A percentile compares a stretch with the other conserved stretches of the same genome.
Evolutionary conservation across 2,797 vertebrate species (phyloP).

Genomic region (Micromesistius poutassou): DNA sequence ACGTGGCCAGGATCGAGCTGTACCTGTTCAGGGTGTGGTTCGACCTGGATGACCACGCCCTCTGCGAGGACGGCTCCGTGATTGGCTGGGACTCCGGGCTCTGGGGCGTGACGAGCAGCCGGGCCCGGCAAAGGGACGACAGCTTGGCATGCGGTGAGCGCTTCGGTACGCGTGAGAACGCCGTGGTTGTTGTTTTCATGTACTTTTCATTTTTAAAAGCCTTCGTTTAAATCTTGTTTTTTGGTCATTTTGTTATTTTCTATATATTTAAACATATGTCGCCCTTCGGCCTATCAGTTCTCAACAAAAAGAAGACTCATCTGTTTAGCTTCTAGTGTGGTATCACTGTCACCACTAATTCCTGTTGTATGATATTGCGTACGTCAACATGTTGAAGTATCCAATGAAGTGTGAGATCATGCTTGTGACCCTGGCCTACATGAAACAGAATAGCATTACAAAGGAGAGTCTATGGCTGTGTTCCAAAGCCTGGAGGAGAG

Average conservation of each 20-base stretch:
- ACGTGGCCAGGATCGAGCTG: slow-evolving; percentile 60
- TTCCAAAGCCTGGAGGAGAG: not conserved
- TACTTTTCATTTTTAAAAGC: too few species aligned
- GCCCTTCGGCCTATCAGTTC: too few species aligned
- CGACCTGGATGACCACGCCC: slow-evolving; percentile 43
- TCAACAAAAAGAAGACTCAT: too few species aligned
- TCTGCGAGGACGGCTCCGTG: slow-evolving; percentile 70
- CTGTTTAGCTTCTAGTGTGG: not conserved
- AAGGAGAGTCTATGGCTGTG: too few species aligned
- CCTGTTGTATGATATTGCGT: not conserved
- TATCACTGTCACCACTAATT: not conserved
- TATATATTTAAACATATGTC: too few species aligned
- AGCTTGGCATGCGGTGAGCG: slow-evolving; percentile 64
- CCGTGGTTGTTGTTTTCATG: too few species aligned
- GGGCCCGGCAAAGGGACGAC: slow-evolving; percentile 50
- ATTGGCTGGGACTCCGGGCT: slow-evolving; percentile 65
- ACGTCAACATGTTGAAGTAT: not conserved
- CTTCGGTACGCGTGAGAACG: not conserved
- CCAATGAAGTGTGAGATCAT: too few species aligned
- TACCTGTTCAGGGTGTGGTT: slow-evolving; percentile 76
- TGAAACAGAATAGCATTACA: too few species aligned
- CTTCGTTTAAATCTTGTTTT: too few species aligned
- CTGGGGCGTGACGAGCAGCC: slow-evolving; percentile 62
- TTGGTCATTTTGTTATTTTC: too few species aligned
- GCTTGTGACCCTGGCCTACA: too few species aligned